A percentile compares a stretch with the other conserved stretches of the same genome.
Evolutionary conservation across 2,888 invertebrate species (phyloP).

Genomic region (Pseudoips prasinana): DNA sequence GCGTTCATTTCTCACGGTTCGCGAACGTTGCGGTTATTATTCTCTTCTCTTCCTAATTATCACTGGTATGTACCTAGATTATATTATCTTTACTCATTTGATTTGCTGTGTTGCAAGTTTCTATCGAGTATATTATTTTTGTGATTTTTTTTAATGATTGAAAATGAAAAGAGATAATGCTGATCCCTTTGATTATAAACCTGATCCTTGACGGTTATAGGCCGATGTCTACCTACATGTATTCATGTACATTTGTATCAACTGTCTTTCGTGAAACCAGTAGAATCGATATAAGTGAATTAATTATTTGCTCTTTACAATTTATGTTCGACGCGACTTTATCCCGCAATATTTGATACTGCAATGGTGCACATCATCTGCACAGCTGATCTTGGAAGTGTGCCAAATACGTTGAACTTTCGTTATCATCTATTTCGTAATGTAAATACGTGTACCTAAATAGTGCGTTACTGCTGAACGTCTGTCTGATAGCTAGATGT

Average conservation of each 20-base stretch:
- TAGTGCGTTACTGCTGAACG: slow-evolving; percentile 20
- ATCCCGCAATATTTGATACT: too few species aligned
- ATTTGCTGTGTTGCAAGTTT: slow-evolving; percentile 6
- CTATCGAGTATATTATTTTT: slow-evolving; percentile 8
- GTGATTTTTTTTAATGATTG: too few species aligned
- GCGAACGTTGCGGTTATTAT: slow-evolving; percentile 55
- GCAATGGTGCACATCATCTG: slow-evolving; percentile 6
- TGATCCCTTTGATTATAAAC: too few species aligned
- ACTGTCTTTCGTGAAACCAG: too few species aligned
- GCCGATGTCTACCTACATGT: too few species aligned
- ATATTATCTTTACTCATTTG: slow-evolving; percentile 6
- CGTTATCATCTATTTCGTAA: slow-evolving; percentile 27
- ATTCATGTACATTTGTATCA: too few species aligned
- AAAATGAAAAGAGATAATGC: too few species aligned
- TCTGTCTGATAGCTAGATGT: slow-evolving; percentile 26
- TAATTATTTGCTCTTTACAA: too few species aligned
- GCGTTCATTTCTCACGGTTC: slow-evolving; percentile 72
- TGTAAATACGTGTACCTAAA: slow-evolving; percentile 11
- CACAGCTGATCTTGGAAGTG: slow-evolving; percentile 38
- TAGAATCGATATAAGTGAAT: too few species aligned
- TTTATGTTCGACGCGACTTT: too few species aligned
- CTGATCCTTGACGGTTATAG: too few species aligned
- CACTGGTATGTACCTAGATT: slow-evolving; percentile 50
- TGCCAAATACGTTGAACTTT: slow-evolving; percentile 43
- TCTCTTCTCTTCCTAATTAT: slow-evolving; percentile 38